Conservation (phyloP, 2,797 vertebrate species). For the Coilia nasus region DNA sequence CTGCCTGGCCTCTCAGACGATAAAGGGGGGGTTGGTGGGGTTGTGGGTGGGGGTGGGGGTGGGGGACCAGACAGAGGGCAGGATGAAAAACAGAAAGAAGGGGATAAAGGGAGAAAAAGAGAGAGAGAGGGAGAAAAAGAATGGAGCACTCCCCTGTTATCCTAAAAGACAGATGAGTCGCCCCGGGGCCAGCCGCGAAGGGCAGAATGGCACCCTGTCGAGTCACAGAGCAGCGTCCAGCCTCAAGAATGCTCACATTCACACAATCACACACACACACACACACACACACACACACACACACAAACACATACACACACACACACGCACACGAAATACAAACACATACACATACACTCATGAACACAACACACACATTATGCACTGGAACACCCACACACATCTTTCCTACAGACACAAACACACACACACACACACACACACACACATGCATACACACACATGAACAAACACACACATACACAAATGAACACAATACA, state of each 20-base stretch:
- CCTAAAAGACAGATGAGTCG: constrained; percentile 75
- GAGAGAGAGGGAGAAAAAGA: constrained; percentile 51
- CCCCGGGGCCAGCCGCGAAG: constrained; percentile 65
- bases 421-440: constrained; percentile 2
- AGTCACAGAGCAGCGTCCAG: constrained; percentile 49
- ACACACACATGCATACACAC: constrained; percentile 13
- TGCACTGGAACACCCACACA: neutral
- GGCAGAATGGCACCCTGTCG: constrained; percentile 57
- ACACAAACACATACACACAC: too few species aligned
- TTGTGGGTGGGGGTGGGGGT: constrained; percentile 53
- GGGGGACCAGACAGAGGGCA: constrained; percentile 42
- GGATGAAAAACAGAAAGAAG: constrained; percentile 50
- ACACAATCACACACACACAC: neutral
- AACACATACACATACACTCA: neutral
- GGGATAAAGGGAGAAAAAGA: constrained; percentile 51
- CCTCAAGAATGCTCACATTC: constrained; percentile 41
- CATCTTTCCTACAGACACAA: neutral
- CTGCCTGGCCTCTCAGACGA: constrained; percentile 54
- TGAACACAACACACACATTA: neutral
- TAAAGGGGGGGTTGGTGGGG: constrained; percentile 48
- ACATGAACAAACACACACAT: neutral
- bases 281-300: too few species aligned
- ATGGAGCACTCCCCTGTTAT: constrained; percentile 47
- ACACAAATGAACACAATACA: neutral
- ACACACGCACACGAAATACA: neutral